Evolutionary conservation across 2,888 invertebrate genomes (phyloP).

Genomic region (Tiliacea citrago): DNA sequence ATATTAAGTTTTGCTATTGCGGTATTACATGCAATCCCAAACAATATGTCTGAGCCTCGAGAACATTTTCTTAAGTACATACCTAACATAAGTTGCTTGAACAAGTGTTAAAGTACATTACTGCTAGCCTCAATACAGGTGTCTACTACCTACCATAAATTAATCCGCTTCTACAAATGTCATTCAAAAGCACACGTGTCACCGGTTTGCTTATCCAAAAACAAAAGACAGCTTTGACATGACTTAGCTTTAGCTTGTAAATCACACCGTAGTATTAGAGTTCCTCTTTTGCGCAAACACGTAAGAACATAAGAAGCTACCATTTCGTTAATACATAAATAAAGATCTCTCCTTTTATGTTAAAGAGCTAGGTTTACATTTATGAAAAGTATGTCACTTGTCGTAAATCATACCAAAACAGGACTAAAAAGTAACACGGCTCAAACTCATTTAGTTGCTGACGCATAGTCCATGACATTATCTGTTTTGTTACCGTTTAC

Average conservation of each 20-base stretch:
- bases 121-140: too few relatives aligned
- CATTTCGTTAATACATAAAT: not conserved
- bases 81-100: too few relatives aligned
- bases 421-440: constrained; percentile 10
- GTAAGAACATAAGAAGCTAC: too few relatives aligned
- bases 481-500: constrained; percentile 24
- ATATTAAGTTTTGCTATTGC: not conserved
- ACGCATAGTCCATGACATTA: constrained; percentile 51
- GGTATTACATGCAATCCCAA: too few relatives aligned
- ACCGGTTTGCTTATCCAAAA: not conserved
- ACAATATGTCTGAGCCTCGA: too few relatives aligned
- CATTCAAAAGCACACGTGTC: not conserved
- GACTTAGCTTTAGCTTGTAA: not conserved
- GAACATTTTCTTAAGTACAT: too few relatives aligned
- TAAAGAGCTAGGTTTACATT: not conserved
- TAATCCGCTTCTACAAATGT: not conserved
- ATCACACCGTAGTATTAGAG: not conserved
- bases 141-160: too few relatives aligned
- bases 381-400: not conserved
- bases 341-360: not conserved
- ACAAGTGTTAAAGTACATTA: too few relatives aligned
- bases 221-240: not conserved
- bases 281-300: not conserved
- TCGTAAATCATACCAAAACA: constrained; percentile 22
- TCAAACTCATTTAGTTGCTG: not conserved